Base-by-base conservation (phyloP, 2,888 invertebrate species). In the Lepidonotus clava region DNA sequence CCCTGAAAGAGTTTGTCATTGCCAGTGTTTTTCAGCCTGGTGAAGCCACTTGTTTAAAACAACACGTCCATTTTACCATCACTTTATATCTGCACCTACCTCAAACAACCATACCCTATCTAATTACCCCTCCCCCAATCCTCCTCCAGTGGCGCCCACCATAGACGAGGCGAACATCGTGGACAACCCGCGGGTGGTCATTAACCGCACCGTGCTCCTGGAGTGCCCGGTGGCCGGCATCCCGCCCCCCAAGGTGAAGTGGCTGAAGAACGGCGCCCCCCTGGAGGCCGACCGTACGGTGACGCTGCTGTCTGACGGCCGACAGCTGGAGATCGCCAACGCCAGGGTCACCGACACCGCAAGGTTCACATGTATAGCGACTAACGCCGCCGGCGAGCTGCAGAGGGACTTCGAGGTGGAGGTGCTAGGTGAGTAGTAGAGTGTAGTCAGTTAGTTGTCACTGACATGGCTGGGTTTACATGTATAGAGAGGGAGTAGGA, bases 361-460 rank as follows among this genome's bases (percentile, higher is more conserved):
- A 1, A 88, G 91, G 21, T 95, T 95, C 90, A 93, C 93, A 38
- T 95, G 95, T 89, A 91, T 94, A 32, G 95, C 95, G 4, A 90
- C 91, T n/a, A 95, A 95, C 90, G 94, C 94, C 84, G 95, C 95
- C 2, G 95, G 95, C 1, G 92, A 92, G 86, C 92, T 95, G 61
- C 89, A 89, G 80, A 91, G 92, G 61, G 92, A 91, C 51, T 94
- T 93, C 88, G 90, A 92, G 84, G 90, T 94, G 5, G 92, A 93
- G 88, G 93, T 94, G n/a, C 89, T 91, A 77, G 92, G 93, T 94
- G 86, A 38, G 71, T 71, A 46, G 8, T 11, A 8, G 46, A 8
- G 46, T 18, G 18, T 18, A 8, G 46, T 18, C 46, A 46, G 46
- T 8, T 46, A 8, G 8, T 18, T 11, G 8, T 8, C 8, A 46